Evolutionary conservation across 2,888 invertebrate genomes (phyloP).

Genomic region (Oligia latruncula): DNA sequence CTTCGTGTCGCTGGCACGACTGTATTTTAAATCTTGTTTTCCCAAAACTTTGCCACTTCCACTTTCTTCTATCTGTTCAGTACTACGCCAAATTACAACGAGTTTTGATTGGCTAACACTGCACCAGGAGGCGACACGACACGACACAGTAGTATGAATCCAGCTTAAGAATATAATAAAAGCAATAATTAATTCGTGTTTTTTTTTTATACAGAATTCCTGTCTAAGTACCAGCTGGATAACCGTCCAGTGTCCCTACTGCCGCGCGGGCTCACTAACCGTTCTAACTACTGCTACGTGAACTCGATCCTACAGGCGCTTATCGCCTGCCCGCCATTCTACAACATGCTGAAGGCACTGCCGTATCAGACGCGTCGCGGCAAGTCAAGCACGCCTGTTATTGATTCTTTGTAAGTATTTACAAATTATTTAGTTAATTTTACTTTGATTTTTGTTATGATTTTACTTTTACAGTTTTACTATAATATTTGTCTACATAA

Average conservation of each 20-base stretch:
- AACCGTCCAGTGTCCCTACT: conserved; percentile 94
- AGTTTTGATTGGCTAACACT: too few relatives aligned
- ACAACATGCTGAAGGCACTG: conserved; percentile 95
- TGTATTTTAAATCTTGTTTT: too few relatives aligned
- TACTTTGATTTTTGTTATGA: neutral
- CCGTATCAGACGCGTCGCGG: conserved; percentile 91
- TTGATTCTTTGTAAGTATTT: conserved; percentile 96
- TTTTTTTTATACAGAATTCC: conserved; percentile 90
- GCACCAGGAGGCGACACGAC: too few relatives aligned
- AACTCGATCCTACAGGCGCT: conserved; percentile 98
- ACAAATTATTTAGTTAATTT: neutral
- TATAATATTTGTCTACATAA: neutral
- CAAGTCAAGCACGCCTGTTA: conserved; percentile 94
- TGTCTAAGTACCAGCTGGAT: conserved; percentile 94
- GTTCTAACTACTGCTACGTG: conserved; percentile 98
- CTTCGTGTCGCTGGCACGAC: too few relatives aligned
- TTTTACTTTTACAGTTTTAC: neutral
- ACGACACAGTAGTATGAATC: too few relatives aligned
- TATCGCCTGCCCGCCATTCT: conserved; percentile 98
- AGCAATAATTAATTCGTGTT: neutral
- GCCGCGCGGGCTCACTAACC: conserved; percentile 97
- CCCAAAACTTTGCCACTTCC: too few relatives aligned
- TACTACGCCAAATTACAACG: too few relatives aligned
- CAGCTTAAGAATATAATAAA: neutral
- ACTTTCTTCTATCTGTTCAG: too few relatives aligned